A percentile compares a stretch with the other conserved stretches of the same genome.
Conservation (phyloP, 2,797 vertebrate genomes). For the Microctenopoma steveboyesi region DNA sequence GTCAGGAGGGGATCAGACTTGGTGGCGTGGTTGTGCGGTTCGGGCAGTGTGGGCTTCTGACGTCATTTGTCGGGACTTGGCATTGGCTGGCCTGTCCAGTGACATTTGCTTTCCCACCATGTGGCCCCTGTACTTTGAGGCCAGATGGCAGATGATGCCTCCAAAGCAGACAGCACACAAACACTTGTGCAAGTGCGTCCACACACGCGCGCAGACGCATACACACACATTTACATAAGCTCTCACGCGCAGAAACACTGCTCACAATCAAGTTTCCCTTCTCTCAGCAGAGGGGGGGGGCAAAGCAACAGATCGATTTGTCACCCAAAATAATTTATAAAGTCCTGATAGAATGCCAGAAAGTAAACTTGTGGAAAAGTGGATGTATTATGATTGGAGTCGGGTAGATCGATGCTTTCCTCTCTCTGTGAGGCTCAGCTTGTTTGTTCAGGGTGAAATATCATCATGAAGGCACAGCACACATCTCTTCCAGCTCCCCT, state of each 20-base stretch:
- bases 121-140: conserved; percentile 77
- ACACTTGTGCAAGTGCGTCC: conserved; percentile 12
- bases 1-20: conserved; percentile 47
- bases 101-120: conserved; percentile 83
- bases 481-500: conserved; percentile 58
- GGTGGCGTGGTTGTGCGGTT: conserved; percentile 53
- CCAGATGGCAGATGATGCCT: conserved; percentile 81
- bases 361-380: conserved; percentile 77
- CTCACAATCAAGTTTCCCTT: conserved; percentile 57
- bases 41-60: conserved; percentile 69
- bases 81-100: conserved; percentile 69
- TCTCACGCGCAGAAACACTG: conserved; percentile 6
- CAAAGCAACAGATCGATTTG: conserved; percentile 72
- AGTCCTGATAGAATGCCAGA: conserved; percentile 78
- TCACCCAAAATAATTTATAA: conserved; percentile 78
- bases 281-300: conserved; percentile 49
- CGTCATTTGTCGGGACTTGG: conserved; percentile 75
- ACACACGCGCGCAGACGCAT: conserved; percentile 4
- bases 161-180: conserved; percentile 69
- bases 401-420: conserved; percentile 72
- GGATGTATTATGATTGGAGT: conserved; percentile 77
- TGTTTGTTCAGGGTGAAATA: conserved; percentile 80
- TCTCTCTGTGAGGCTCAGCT: conserved; percentile 69
- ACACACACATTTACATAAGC: conserved; percentile 25
- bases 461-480: conserved; percentile 67